Base-by-base conservation (phyloP, 2,797 vertebrate species). In the Decapterus maruadsi region DNA sequence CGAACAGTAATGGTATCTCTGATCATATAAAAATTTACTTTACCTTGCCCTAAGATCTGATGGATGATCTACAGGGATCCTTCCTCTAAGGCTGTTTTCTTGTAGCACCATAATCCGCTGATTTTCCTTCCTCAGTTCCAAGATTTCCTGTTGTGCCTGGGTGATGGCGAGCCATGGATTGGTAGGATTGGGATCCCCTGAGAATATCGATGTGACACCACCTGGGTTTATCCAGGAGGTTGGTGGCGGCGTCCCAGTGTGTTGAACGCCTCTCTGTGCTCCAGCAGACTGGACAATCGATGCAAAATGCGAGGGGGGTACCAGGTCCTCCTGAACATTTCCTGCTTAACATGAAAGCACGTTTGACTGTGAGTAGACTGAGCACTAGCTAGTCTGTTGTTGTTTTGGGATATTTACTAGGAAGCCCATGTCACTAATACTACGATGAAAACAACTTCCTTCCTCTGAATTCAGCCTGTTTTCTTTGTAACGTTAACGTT, bases 271-370 rank as follows among this genome's bases (percentile, higher is more conserved):
- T 62, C 74, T 77, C 16, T 70, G 77, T 26, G 61, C 45, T 65
- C 59, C 83, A 45, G 71, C 6, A 63, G 83, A 42, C 31, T 81
- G 83, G 43, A 38, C 58, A 71, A 69, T 86, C 1, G 80, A 72
- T 62, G 85, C 53, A 61, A 95, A 95, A 86, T 95, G 94, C 2
- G 94, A 95, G 1, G 95, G 95, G 1, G 95, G 94, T 48, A 95
- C 87, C 36, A 95, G 87, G 51, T 88, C 78, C 50, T 68, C 74
- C 68, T 91, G 87, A n/a, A 61, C 54, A 29, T 51, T 77, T 14
- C 84, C 94, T 95, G 68, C 31, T 72, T 14, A 65, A 75, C 20
- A 82, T 8, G 19, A 78, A 34, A 59, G 13, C n/a, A 31, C 29
- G 20, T 36, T n/a, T n/a, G 16, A 2, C 31, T 36, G 4, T 48